Evolutionary conservation across 2,888 invertebrate genomes (phyloP), one percentile per base, ranked within the genome.

Genomic region (Eristalis pertinax): DNA sequence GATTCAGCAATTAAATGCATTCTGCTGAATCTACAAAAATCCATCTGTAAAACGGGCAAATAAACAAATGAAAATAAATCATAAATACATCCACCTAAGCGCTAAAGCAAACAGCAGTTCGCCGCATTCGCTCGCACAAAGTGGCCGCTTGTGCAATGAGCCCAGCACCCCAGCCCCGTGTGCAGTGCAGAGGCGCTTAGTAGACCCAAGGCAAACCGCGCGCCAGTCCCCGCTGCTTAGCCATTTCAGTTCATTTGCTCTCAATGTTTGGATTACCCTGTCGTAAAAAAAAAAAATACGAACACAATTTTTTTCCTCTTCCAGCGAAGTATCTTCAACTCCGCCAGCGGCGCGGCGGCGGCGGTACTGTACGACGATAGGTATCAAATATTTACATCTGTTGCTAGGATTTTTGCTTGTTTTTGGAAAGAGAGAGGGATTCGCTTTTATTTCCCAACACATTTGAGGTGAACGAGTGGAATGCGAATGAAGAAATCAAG

Each of bases 341-440:
- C 58, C 72, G 32, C 50, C 62, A n/a, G n/a, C n/a, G n/a, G n/a
- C n/a, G n/a, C n/a, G 69, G 35, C 64, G 64, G 35, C 62, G 69
- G 35, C 64, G 64, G 35, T 35, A 35, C 35, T 50, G 43, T 43
- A 15, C 43, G 43, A 50, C 60, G 15, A 64, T 64, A 63, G 29
- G 32, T 68, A 80, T 84, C 80, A 81, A 84, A 85, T 85, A 77
- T 81, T 81, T 85, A 77, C 85, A 85, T 81, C 85, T 81, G 81
- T 76, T 80, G 56, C 76, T 65, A 58, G 67, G 38, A 65, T 70
- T 75, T 84, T 24, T 65, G 38, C 11, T 35, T 1, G 1, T 15
- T 50, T 19, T 50, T 29, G 29, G 4, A 29, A 29, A 29, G 29
- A 29, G 29, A 19, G 8, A 8, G 50, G n/a, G 50, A 50, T 19